phyloP scores from a whole-genome alignment of 2,113 vertebrate genomes.

The Verasper variegatus region DNA sequence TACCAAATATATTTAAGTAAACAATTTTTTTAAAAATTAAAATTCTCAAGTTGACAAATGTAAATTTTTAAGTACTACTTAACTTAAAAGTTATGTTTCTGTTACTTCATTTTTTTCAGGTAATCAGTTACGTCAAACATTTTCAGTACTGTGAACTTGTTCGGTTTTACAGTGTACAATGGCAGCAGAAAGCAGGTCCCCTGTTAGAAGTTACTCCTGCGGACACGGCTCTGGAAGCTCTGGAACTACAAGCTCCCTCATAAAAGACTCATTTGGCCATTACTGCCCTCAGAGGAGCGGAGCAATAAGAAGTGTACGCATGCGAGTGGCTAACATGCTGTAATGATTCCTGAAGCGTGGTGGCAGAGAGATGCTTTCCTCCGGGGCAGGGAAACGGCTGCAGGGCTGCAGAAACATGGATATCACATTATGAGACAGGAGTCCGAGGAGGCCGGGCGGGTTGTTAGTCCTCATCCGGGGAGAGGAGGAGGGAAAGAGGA shows the following conservation, averaged over 20 bases:
- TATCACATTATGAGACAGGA: constrained; percentile 48
- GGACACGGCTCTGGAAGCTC: background rate
- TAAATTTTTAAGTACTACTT: too few species aligned
- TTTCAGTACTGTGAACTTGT: too few species aligned
- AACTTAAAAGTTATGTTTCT: too few species aligned
- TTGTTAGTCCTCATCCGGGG: constrained; percentile 6
- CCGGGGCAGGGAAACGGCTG: background rate
- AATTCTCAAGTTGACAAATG: too few species aligned
- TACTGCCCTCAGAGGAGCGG: constrained; percentile 10
- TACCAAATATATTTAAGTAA: too few species aligned
- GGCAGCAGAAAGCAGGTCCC: background rate
- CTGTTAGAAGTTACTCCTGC: background rate
- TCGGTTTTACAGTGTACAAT: too few species aligned
- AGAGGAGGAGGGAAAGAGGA: background rate
- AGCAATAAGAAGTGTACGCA: background rate
- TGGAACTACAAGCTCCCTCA: constrained; percentile 8
- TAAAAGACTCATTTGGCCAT: constrained; percentile 32
- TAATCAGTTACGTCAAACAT: too few species aligned
- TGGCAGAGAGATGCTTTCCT: constrained; percentile 19
- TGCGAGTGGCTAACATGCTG: constrained; percentile 3
- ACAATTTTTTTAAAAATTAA: too few species aligned
- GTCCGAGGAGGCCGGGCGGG: background rate
- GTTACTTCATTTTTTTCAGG: too few species aligned
- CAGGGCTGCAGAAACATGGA: constrained; percentile 36
- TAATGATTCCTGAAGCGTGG: constrained; percentile 35